Base-by-base conservation (phyloP, 2,113 vertebrate species). In the Hipposideros armiger region DNA sequence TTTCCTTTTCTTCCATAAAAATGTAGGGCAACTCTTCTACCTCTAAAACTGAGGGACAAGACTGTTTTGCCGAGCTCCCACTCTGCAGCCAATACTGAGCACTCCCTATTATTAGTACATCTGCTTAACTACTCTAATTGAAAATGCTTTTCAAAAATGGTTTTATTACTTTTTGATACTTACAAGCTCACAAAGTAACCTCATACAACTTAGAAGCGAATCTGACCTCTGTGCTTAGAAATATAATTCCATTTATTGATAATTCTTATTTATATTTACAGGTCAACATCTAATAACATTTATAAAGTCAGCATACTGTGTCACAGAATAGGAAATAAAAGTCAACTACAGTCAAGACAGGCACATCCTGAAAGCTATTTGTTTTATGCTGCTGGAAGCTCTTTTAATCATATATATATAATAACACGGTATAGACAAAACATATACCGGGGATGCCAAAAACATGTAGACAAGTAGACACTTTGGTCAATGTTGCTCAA, bases 201-300 rank as follows among this genome's bases (percentile, higher is more conserved):
- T 30, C 30, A 54, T 74, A 15, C 28, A 58, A 50, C 42, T 90
- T 54, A 74, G 74, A 91, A 56, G 60, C 91, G 69, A 96, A 83
- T 77, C 26, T 74, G 32, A 80, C 84, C 45, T 86, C 85, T 42
- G 70, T 69, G 90, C 87, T 91, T 52, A 80, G 40, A 96, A 90
- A 93, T 62, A 76, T 22, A 93, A 84, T 96, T 89, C 70, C 42
- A 84, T 22, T 95, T 84, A 92, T 47, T 96, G 87, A 95, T 60
- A 64, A 87, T 84, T 96, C 60, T 84, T 97, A 91, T 83, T 96
- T 72, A 87, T 95, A 87, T 94, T 94, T 91, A 77, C 52, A 90
- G 78, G 47, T 90, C 87, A 97, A 80, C 70, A 95, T 78, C 64
- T 69, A 84, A 58, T 67, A 84, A 60, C 81, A 80, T 96, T 95